Evolutionary conservation across 2,888 invertebrate genomes (phyloP), one percentile per base, ranked within the genome.

Genomic region (Phyllotreta cruciferae): DNA sequence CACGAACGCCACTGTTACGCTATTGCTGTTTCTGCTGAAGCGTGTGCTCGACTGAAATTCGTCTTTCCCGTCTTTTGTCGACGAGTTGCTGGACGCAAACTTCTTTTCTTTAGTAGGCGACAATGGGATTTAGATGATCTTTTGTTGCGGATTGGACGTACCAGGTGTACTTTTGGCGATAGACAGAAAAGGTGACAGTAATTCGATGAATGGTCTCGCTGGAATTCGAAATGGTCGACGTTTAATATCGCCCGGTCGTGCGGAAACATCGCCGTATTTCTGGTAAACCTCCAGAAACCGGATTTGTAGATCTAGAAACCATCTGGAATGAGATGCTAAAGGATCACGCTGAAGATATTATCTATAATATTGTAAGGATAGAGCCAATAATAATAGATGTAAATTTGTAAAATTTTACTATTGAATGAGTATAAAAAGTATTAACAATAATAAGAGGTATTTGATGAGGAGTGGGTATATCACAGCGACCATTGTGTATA

Each of bases 381-480:
- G 4, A 24, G 24, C 24, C 24, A 24, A 24, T 24, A 24, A 24
- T 24, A 24, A 24, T 24, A 24, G 1, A 24, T 1, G 24, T 24
- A 24, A 24, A 24, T 24, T 24, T 24, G 24, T 3, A 24, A 24
- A 24, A 24, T 24, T 24, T 24, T 24, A 24, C 4, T 24, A 24
- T 4, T 24, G 24, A 24, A 24, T 24, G 4, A 24, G 24, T 24
- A n/a, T n/a, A 4, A 41, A 41, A 41, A n/a, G 41, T 41, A 41
- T 10, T 47, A 58, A 49, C 37, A 49, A 36, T 39, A 50, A 1
- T 24, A 11, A 4, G 24, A 24, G 24, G 24, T 64, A 55, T 66
- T 66, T 66, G 63, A 63, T 67, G 63, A 67, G n/a, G n/a, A n/a
- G n/a, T n/a, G n/a, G n/a, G 63, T 66, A 63, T 63, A 63, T 68